Percentiles rank a stretch among this genome's conserved stretches.
Conservation (phyloP, 2,113 vertebrate genomes). For the Megaceryle torquata region DNA sequence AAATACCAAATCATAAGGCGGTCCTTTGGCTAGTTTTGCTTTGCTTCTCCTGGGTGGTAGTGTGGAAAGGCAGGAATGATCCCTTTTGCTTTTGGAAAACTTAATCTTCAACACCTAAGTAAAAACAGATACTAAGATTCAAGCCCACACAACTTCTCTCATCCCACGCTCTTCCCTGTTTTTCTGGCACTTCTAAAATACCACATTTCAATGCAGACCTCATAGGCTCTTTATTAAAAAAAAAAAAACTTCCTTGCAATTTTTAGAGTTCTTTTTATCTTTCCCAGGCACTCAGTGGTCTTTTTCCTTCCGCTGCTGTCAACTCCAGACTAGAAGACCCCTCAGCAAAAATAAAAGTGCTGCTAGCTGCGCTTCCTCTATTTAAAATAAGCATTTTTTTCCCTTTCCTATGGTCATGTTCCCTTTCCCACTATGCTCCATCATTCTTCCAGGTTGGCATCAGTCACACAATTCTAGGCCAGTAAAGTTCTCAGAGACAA, state of each 20-base stretch:
- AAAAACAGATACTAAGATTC: constrained; percentile 4
- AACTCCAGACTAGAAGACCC: neutral
- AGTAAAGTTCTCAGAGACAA: neutral
- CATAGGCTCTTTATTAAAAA: neutral
- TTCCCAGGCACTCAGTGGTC: neutral
- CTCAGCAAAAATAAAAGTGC: neutral
- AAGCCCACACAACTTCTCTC: constrained; percentile 41
- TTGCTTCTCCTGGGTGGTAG: neutral
- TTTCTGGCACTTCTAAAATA: constrained; percentile 20
- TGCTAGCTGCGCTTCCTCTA: neutral
- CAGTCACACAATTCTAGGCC: neutral
- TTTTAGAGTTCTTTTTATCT: constrained; percentile 3
- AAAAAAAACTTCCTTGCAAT: neutral
- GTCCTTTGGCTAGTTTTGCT: neutral
- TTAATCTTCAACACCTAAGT: neutral
- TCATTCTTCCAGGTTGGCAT: neutral
- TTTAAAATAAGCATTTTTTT: neutral
- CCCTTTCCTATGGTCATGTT: neutral
- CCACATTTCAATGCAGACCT: constrained; percentile 15
- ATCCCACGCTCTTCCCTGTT: constrained; percentile 31
- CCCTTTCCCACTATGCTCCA: neutral
- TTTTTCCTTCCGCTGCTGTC: neutral
- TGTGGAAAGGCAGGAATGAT: neutral
- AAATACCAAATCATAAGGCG: neutral
- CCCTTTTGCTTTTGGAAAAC: constrained; percentile 6